Base-by-base conservation (phyloP, 2,113 vertebrate genomes). In the Mesoclemmys tuberculata region DNA sequence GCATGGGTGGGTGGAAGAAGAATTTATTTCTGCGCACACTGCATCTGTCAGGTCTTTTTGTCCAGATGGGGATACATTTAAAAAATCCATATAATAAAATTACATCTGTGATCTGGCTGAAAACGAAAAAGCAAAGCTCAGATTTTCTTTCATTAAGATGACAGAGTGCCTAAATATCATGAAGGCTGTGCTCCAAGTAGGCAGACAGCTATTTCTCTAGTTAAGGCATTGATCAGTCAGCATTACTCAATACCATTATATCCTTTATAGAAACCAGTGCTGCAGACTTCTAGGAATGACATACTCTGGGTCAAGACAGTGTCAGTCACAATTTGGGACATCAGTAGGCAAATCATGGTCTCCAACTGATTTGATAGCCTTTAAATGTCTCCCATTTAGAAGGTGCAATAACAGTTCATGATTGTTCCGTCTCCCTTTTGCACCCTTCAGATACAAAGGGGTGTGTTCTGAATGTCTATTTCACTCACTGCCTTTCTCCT, bases 11-110 rank as follows among this genome's bases (percentile, higher is more conserved):
- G 82, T 89, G 92, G 93, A 78, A 1, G 9, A 93, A 92, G 85
- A 91, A 95, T 95, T 89, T 92, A 31, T 92, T 78, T 95, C 97
- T 89, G 94, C 90, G 95, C 64, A 44, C 1, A 1, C n/a, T 51
- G 21, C 2, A 26, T 77, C 74, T 90, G 74, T 64, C 86, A 80
- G 85, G 93, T 96, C 93, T 96, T 96, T 91, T 46, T 68, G 78
- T 74, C 46, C 94, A 97, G 92, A 93, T 3, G 16, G 80, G 87
- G 49, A 95, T 74, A 92, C 27, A 48, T 81, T 16, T 51, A 48
- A 5, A 88, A 11, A 84, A 93, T 54, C 52, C 19, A 5, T 27
- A 80, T 84, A 91, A 94, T 89, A 58, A 94, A 90, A 95, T 82
- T 46, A 91, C 64, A 55, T 71, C 85, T 14, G 27, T 31, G 75